Percentiles rank a stretch among this genome's conserved stretches.
phyloP scores from a whole-genome alignment of 53 echinoderm and acorn worm genomes.

The Henricia sp. region DNA sequence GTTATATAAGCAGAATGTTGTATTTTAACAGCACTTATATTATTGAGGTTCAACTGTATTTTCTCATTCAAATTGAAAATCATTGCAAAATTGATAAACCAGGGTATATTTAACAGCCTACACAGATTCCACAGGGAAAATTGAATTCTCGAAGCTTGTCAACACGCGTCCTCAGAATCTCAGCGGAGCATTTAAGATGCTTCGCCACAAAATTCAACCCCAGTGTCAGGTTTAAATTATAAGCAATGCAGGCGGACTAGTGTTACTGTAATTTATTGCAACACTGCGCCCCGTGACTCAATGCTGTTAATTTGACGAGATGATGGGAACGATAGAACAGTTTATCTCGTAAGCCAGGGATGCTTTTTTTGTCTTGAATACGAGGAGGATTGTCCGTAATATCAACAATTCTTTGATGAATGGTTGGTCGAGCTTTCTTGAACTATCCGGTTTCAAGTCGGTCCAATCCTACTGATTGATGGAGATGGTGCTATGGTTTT shows the following conservation, averaged over 20 bases:
- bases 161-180: constrained; percentile 19
- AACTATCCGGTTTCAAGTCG: background rate
- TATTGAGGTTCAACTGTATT: too few relatives aligned
- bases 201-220: background rate
- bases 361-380: background rate
- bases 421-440: background rate
- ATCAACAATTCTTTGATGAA: background rate
- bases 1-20: too few relatives aligned
- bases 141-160: constrained; percentile 26
- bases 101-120: constrained; percentile 13
- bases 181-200: constrained; percentile 41
- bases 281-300: constrained; percentile 7
- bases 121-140: background rate
- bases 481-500: too few relatives aligned
- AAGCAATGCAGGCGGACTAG: too few relatives aligned
- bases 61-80: too few relatives aligned
- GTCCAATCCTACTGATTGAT: too few relatives aligned
- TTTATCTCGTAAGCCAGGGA: background rate
- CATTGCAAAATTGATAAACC: constrained; percentile 21
- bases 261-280: constrained; percentile 12
- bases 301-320: constrained; percentile 31
- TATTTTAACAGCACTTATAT: too few relatives aligned
- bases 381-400: background rate
- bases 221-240: constrained; percentile 32
- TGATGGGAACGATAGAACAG: background rate